Conservation (phyloP, 2,113 vertebrate genomes). For the Gnathonemus longibarbis region DNA sequence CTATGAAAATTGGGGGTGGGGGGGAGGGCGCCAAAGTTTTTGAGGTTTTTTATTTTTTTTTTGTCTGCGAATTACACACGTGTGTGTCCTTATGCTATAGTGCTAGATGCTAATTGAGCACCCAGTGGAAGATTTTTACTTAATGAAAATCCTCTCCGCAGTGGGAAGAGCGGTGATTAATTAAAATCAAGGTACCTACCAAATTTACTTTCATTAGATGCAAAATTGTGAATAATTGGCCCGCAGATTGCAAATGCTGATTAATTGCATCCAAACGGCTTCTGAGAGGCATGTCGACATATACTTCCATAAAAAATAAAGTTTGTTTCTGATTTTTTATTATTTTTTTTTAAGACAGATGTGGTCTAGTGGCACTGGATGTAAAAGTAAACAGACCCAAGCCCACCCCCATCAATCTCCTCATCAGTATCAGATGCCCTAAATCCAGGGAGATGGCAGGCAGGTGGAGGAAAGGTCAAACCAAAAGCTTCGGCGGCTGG, state of each 20-base stretch:
- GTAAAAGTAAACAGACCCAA: neutral
- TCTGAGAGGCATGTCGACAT: constrained; percentile 24
- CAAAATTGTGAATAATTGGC: constrained; percentile 36
- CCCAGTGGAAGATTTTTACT: constrained; percentile 41
- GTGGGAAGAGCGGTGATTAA: constrained; percentile 43
- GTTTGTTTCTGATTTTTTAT: neutral
- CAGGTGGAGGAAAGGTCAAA: constrained; percentile 44
- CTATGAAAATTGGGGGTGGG: neutral
- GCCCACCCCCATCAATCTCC: neutral
- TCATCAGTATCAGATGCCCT: neutral
- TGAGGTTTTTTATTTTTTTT: constrained; percentile 22
- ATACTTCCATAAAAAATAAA: neutral
- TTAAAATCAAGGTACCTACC: constrained; percentile 44
- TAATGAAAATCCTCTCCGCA: constrained; percentile 32
- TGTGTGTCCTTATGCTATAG: constrained; percentile 35
- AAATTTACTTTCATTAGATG: constrained; percentile 41
- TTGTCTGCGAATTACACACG: constrained; percentile 18
- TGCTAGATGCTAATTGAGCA: constrained; percentile 49
- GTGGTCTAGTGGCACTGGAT: neutral
- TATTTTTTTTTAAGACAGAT: neutral
- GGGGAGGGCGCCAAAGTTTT: constrained; percentile 11
- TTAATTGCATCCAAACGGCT: constrained; percentile 27
- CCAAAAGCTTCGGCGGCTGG: constrained; percentile 48
- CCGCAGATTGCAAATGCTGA: constrained; percentile 36
- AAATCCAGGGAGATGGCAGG: neutral